A percentile compares a stretch with the other conserved stretches of the same genome.
These are phyloP conservation scores for Calliopum simillimum DNA, from an alignment of 2,888 invertebrate genomes.

Conservation along the genomic window DNA sequence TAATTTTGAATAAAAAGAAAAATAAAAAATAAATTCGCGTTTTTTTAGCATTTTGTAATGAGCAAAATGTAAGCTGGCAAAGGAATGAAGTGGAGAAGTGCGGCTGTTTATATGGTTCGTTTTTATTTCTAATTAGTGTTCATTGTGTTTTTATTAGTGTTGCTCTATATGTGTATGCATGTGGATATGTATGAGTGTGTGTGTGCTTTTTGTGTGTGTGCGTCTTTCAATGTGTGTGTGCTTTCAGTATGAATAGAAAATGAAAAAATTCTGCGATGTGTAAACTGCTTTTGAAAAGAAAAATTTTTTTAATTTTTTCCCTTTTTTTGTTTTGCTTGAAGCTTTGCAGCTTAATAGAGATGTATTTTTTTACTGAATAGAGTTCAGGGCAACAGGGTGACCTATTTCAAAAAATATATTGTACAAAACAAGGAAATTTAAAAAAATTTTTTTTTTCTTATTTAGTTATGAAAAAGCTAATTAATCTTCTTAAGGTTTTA, in stretches of 20 bases:
- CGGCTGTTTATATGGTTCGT: constrained; percentile 39
- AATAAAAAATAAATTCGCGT: neutral
- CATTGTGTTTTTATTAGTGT: constrained; percentile 40
- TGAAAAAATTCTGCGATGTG: constrained; percentile 51
- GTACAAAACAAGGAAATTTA: neutral
- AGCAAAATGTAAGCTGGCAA: neutral
- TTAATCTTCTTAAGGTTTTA: neutral
- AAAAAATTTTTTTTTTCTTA: neutral
- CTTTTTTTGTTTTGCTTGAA: neutral
- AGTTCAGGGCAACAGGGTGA: constrained; percentile 7
- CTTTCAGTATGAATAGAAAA: constrained; percentile 38
- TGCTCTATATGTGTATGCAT: constrained; percentile 29
- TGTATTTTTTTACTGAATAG: neutral
- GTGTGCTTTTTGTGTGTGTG: constrained; percentile 15
- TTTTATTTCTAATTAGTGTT: constrained; percentile 61
- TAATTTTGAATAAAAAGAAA: too few species aligned
- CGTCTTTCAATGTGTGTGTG: constrained; percentile 31
- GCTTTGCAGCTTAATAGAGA: constrained; percentile 7
- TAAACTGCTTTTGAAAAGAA: constrained; percentile 41
- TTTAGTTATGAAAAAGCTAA: neutral
- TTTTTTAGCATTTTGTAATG: neutral
- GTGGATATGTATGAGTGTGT: constrained; percentile 16
- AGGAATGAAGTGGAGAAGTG: neutral
- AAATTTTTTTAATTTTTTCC: neutral
- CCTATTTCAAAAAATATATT: neutral